These are phyloP conservation scores for Hylomyscus alleni DNA, from an alignment of 2,797 vertebrate genomes.

Conservation along the genomic window DNA sequence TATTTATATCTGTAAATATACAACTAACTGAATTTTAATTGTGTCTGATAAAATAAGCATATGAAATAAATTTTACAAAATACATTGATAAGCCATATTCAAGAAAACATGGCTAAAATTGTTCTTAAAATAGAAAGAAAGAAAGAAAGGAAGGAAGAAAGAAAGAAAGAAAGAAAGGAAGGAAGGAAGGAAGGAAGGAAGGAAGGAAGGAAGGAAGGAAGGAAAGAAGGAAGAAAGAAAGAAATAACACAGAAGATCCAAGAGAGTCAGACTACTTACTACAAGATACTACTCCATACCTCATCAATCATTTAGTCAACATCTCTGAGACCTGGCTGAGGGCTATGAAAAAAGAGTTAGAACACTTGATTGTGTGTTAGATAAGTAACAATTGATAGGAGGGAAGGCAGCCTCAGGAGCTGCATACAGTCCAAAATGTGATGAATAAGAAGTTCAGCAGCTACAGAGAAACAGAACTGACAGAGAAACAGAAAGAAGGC, in stretches of 20 bases:
- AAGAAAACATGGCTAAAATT: neutral
- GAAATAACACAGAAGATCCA: neutral
- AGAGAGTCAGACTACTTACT: neutral
- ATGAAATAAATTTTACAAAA: constrained; percentile 15
- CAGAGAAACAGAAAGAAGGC: neutral
- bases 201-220: no score
- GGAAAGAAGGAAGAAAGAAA: no score
- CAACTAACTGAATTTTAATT: constrained; percentile 4
- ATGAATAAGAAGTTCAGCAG: neutral
- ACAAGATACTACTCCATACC: neutral
- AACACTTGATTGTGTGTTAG: neutral
- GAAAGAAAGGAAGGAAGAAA: no score
- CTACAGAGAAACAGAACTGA: no score
- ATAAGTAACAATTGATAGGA: neutral
- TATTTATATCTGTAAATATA: neutral
- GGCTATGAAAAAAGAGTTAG: neutral
- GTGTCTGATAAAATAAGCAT: neutral
- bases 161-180: no score
- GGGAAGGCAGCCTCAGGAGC: neutral
- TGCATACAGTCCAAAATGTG: accelerated
- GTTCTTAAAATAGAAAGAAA: neutral
- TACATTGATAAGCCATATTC: neutral
- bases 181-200: no score
- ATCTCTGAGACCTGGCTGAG: neutral
- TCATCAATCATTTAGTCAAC: neutral